A percentile compares a stretch with the other conserved stretches of the same genome.
These are phyloP conservation scores for Tragelaphus buxtoni DNA, from an alignment of 2,113 vertebrate genomes.

Conservation along the genomic window DNA sequence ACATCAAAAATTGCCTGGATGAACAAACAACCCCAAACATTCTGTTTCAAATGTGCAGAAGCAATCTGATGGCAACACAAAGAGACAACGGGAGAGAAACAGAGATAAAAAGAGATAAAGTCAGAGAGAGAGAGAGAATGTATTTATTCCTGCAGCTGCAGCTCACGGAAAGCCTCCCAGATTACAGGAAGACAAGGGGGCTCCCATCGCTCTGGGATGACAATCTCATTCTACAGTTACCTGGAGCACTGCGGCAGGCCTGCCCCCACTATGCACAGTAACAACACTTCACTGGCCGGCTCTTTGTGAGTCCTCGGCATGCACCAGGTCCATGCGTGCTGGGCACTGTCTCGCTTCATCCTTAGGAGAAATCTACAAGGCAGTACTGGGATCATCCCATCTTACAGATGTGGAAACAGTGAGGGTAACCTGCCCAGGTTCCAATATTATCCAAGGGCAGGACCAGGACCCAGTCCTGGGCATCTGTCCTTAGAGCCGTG, in stretches of 20 bases:
- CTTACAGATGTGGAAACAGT: background rate
- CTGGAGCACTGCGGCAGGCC: rapidly evolving
- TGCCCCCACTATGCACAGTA: rapidly evolving
- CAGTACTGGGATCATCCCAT: background rate
- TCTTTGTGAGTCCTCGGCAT: too few species aligned
- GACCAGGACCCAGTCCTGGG: background rate
- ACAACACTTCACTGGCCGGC: background rate
- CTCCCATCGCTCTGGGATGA: background rate
- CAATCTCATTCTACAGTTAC: background rate
- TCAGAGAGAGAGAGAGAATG: background rate
- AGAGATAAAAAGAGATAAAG: background rate
- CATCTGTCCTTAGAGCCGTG: background rate
- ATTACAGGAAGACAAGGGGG: background rate
- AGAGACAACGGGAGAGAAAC: background rate
- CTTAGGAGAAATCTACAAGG: background rate
- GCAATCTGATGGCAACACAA: rapidly evolving
- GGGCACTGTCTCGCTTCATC: background rate
- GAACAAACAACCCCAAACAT: background rate
- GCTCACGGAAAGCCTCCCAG: too few species aligned
- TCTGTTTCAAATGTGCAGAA: background rate
- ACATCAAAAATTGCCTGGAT: background rate
- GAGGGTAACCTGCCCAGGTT: background rate
- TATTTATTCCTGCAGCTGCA: rapidly evolving
- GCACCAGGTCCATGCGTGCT: background rate
- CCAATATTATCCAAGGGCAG: background rate